These are phyloP conservation scores for Pristionchus fissidentatus DNA, from an alignment of 2,888 invertebrate genomes.

Conservation along the genomic window DNA sequence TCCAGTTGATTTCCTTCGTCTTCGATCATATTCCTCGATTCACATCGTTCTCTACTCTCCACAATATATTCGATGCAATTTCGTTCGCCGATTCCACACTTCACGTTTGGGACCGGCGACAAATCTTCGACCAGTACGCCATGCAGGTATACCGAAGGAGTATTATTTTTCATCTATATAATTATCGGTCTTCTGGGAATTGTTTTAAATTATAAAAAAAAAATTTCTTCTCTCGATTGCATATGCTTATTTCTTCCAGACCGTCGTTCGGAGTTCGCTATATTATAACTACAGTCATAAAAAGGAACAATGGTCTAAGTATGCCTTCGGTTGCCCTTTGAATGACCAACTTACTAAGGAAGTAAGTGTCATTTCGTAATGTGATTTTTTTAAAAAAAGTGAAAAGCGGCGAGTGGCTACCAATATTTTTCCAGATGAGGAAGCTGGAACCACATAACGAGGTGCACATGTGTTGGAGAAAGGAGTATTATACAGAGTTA, in stretches of 20 bases:
- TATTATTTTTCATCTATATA: too few relatives aligned
- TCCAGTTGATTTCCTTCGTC: slow-evolving; percentile 25
- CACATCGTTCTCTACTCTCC: slow-evolving; percentile 13
- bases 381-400: not conserved
- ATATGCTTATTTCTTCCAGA: not conserved
- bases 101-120: not conserved
- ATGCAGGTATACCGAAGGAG: not conserved
- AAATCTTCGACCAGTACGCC: slow-evolving; percentile 33
- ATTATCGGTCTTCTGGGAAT: not conserved
- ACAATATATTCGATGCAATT: slow-evolving; percentile 19
- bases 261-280: not conserved
- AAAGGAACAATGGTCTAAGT: not conserved
- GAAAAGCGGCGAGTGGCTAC: not conserved
- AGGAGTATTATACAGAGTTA: slow-evolving; percentile 25
- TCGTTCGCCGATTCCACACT: slow-evolving; percentile 32
- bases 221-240: not conserved
- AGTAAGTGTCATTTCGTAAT: not conserved
- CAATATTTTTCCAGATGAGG: not conserved
- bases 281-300: slow-evolving; percentile 11
- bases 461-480: slow-evolving; percentile 24
- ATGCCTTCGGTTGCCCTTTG: not conserved
- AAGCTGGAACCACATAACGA: not conserved
- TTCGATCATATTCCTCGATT: slow-evolving; percentile 42
- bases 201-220: not conserved
- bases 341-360: not conserved